Conservation (phyloP, 53 echinoderm and acorn worm genomes). For the Paracentrotus lividus region DNA sequence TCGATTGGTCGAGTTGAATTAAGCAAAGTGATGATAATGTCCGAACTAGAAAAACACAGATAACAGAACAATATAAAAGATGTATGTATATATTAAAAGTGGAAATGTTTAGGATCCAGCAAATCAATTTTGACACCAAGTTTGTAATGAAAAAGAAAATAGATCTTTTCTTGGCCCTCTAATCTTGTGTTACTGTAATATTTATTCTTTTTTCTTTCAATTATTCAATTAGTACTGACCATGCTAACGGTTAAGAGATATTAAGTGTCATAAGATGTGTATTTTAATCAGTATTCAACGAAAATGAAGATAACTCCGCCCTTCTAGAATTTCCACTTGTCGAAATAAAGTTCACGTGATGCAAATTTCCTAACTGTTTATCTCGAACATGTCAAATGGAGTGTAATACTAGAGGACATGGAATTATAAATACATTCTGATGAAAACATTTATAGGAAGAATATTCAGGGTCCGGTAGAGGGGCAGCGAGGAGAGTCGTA, state of each 20-base stretch:
- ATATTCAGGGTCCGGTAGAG: neutral
- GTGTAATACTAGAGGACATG: neutral
- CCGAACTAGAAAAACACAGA: too few species aligned
- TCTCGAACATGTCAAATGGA: slow-evolving; percentile 30
- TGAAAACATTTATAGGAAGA: neutral
- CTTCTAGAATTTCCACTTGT: neutral
- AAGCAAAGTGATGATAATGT: neutral
- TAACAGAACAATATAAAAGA: neutral
- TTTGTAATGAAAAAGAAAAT: too few species aligned
- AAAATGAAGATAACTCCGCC: neutral
- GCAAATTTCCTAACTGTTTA: neutral
- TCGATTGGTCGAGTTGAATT: too few species aligned
- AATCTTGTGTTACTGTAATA: too few species aligned
- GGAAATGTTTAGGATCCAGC: too few species aligned
- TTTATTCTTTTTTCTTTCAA: too few species aligned
- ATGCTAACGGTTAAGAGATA: too few species aligned
- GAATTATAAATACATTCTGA: neutral
- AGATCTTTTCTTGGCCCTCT: too few species aligned
- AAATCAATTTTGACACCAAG: too few species aligned
- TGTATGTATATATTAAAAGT: too few species aligned
- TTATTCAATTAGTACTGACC: too few species aligned
- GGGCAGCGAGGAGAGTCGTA: neutral
- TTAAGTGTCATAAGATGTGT: neutral
- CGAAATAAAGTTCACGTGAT: slow-evolving; percentile 24
- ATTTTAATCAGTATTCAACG: neutral